Evolutionary conservation across 2,888 invertebrate genomes (phyloP), one percentile per base, ranked within the genome.

Genomic region (Chydorus sphaericus): DNA sequence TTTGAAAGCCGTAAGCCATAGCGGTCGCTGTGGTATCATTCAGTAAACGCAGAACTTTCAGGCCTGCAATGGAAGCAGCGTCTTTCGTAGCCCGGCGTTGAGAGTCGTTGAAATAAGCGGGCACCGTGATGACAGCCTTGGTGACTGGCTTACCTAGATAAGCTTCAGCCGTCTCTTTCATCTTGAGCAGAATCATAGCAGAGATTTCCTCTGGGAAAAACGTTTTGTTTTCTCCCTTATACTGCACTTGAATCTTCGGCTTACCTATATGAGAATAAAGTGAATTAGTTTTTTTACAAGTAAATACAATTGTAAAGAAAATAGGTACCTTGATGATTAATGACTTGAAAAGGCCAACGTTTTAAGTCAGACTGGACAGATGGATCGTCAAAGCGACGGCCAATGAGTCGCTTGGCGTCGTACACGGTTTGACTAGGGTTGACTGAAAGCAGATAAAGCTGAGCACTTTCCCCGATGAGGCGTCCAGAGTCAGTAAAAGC

Each of bases 291-390:
- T n/a, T n/a, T n/a, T n/a, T n/a, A n/a, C n/a, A n/a, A n/a, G n/a
- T n/a, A n/a, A n/a, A n/a, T n/a, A n/a, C n/a, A n/a, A n/a, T n/a
- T n/a, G n/a, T n/a, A n/a, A n/a, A n/a, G n/a, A n/a, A n/a, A n/a
- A n/a, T n/a, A n/a, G n/a, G n/a, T n/a, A n/a, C n/a, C n/a, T n/a
- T n/a, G n/a, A n/a, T 85, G 85, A 68, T 77, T 83, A 66, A 84
- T 72, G 3, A 92, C 90, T 68, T 83, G 85, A 68, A 93, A 93
- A 52, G 93, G 92, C 84, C 91, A 93, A 71, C 85, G 85, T 73
- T 92, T 90, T 79, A 92, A 84, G 69, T 94, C 93, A 53, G 80
- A 81, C 73, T 94, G 93, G 56, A 97, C 89, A n/a, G 87, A 83
- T 44, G 72, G 72, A 70, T 92, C 91, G 64, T 84, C 83, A 70